phyloP scores from a whole-genome alignment of 2,888 invertebrate species.

The Torymus texanus region DNA sequence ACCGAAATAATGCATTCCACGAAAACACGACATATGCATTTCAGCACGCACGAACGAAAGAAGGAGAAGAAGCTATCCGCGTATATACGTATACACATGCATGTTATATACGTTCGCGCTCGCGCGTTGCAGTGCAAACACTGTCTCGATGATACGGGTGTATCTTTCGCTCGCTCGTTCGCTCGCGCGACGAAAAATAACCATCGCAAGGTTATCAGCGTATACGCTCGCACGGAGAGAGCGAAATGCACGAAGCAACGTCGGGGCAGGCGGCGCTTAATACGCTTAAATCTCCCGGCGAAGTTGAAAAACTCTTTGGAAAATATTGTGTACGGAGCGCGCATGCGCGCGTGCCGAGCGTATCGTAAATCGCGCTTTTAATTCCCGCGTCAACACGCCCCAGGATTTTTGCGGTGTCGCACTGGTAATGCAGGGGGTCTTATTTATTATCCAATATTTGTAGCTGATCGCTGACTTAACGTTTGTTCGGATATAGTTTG shows the following conservation, averaged over 20 bases:
- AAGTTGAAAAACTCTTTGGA: conserved; percentile 10
- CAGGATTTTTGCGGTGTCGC: too few relatives aligned
- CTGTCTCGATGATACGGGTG: conserved; percentile 41
- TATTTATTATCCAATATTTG: too few relatives aligned
- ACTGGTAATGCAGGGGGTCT: too few relatives aligned
- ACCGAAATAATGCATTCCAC: conserved; percentile 29
- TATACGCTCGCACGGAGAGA: not conserved
- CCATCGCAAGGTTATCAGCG: conserved; percentile 50
- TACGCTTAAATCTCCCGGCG: conserved; percentile 13
- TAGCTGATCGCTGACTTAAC: too few relatives aligned
- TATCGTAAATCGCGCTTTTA: not conserved
- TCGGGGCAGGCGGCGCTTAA: not conserved
- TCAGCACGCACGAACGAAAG: not conserved
- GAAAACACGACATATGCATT: conserved; percentile 6
- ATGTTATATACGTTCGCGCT: not conserved
- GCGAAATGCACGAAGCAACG: conserved; percentile 1
- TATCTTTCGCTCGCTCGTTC: conserved; percentile 7
- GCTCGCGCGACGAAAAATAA: conserved; percentile 25
- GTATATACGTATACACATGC: not conserved
- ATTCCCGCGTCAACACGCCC: not conserved
- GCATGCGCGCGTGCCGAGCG: too few relatives aligned
- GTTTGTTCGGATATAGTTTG: too few relatives aligned
- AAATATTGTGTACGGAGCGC: not conserved
- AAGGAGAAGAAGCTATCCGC: conserved; percentile 17
- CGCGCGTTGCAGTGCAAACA: conserved; percentile 27